Base-by-base conservation (phyloP, 1,140 invertebrate species). In the Trypoxylus dichotomus region DNA sequence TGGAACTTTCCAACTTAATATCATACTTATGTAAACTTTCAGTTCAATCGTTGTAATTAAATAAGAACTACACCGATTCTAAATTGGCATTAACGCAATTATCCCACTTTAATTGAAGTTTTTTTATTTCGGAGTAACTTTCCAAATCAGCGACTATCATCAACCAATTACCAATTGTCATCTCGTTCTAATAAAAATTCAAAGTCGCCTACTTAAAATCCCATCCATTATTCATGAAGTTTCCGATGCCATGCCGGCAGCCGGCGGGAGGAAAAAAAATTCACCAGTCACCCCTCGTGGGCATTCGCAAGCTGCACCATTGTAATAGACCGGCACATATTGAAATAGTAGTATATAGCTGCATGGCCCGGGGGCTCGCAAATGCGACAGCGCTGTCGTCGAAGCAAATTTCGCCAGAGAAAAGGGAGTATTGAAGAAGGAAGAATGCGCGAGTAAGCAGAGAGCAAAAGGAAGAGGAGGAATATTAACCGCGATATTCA, bases 101-200 rank as follows among this genome's bases (percentile, higher is more conserved):
- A 47, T 47, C 13, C 11, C 13, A n/a, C 11, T 47, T 47, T 7
- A 47, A 47, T 15, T 47, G 15, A 47, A 47, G 8, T 47, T 42
- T n/a, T 19, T 47, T 63, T 63, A 63, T 25, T 63, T 24, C 15
- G 19, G 13, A 3, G 13, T 27, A 24, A 63, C 60, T 63, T 63
- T 63, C 19, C 19, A 63, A 63, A 63, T 63, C 21, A 63, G 25
- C 60, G 60, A 27, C 19, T 63, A 63, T 63, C 60, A 63, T 63
- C n/a, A 27, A 63, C n/a, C 60, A 63, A 24, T 63, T 47, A 47
- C 43, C 43, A 47, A 47, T 47, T 47, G 43, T 63, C 60, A 27
- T 27, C 60, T 25, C 60, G 60, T 63, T 63, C 60, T 63, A 63
- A 63, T 63, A 63, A 63, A 63, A 63, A 63, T 63, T 63, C 60